A percentile compares a stretch with the other conserved stretches of the same genome.
Evolutionary conservation across 92 coral and sea anemone genomes (phyloP).

Genomic region (Epizoanthus rinbou): DNA sequence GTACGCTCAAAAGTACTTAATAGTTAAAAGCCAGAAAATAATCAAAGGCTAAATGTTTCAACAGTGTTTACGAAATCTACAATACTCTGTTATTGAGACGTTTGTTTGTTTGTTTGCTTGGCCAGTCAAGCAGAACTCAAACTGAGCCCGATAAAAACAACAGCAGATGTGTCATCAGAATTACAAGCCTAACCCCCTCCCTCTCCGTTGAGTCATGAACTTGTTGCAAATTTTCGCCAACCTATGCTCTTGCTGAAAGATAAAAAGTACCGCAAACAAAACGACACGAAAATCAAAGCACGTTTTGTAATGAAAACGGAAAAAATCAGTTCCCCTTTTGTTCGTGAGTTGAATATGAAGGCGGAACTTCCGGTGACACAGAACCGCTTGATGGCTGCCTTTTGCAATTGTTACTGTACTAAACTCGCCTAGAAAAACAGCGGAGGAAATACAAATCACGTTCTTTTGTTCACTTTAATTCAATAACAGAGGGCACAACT

Average conservation of each 20-base stretch:
- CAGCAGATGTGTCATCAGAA: no score
- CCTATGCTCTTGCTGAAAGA: conserved; percentile 25
- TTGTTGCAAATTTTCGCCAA: conserved; percentile 7
- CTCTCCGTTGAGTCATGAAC: not conserved
- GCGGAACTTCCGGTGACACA: conserved; percentile 11
- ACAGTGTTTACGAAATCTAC: no score
- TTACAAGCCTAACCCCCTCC: no score
- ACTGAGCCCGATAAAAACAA: no score
- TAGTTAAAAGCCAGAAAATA: no score
- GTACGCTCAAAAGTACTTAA: no score
- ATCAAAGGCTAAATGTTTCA: no score
- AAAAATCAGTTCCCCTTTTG: not conserved
- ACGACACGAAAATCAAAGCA: conserved; percentile 23
- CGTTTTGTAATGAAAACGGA: not conserved
- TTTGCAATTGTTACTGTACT: conserved; percentile 18
- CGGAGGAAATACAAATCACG: conserved; percentile 13
- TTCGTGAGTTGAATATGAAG: not conserved
- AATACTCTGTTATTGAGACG: no score
- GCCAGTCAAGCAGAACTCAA: no score
- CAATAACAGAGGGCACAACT: not conserved
- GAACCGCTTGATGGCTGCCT: not conserved
- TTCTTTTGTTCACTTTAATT: not conserved
- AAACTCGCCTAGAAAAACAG: not conserved
- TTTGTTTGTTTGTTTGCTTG: no score
- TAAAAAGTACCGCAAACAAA: conserved; percentile 11